Evolutionary conservation across 2,888 invertebrate species (phyloP), one percentile per base, ranked within the genome.

Genomic region (Lydus trimaculatus): DNA sequence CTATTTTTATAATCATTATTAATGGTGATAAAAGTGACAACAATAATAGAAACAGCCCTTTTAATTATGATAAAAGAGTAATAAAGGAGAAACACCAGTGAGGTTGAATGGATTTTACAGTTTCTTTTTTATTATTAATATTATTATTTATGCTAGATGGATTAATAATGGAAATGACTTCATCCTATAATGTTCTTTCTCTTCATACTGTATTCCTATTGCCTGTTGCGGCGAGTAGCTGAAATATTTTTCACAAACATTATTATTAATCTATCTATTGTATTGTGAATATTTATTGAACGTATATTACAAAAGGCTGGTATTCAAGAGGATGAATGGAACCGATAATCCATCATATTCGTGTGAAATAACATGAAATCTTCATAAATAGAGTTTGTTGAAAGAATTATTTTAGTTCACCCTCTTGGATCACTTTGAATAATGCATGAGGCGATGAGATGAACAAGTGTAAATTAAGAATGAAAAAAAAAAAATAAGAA

Each of bases 141-240:
- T 43, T 43, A n/a, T 64, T 60, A 64, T 60, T 63, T 23, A 31
- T 59, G 67, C 70, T 71, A 69, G 72, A 75, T 78, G 75, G 69
- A 74, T 72, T 73, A 77, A 76, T 79, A 79, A 79, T 78, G 71
- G 76, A 79, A 79, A 79, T 76, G 78, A 78, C 78, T 75, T 76
- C 77, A 79, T 77, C 77, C 79, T 80, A 79, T 73, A 72, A 70
- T 70, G 71, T 72, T n/a, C n/a, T n/a, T 75, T 71, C 28, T 28
- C 67, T 67, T 64, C 72, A 52, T n/a, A n/a, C 2, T 25, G 67
- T 65, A 67, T 66, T 63, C 78, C 81, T 84, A 85, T 81, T 85
- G 84, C 76, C 84, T 83, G 76, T 84, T 84, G 79, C 84, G 84
- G 73, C 84, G 83, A 64, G 82, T 80, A 71, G 83, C 84, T 85